Percentiles rank a stretch among this genome's conserved stretches.
Evolutionary conservation across 2,888 invertebrate genomes (phyloP).

Genomic region (Tetragnatha montana): DNA sequence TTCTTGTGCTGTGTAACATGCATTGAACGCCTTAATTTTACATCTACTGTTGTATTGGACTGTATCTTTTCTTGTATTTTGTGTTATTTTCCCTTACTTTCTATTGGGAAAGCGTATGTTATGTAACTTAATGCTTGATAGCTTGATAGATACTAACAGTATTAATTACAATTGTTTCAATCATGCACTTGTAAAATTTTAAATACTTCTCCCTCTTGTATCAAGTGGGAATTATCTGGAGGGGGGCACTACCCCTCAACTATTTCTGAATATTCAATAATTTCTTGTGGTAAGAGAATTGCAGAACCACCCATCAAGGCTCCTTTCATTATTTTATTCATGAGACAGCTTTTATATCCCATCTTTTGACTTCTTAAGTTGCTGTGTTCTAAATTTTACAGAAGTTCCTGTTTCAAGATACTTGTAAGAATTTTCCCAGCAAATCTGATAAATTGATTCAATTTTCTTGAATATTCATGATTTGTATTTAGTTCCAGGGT

Average conservation of each 20-base stretch:
- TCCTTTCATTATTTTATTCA: no score
- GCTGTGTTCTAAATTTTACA: background rate
- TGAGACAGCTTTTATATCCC: no score
- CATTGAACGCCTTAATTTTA: background rate
- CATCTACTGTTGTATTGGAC: background rate
- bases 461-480: background rate
- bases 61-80: background rate
- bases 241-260: no score
- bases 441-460: background rate
- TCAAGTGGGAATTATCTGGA: no score
- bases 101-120: background rate
- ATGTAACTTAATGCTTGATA: background rate
- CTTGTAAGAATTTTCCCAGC: background rate
- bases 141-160: background rate
- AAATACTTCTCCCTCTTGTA: no score
- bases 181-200: no score
- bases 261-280: no score
- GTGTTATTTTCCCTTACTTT: background rate
- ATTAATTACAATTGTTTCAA: no score
- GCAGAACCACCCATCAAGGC: no score
- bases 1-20: background rate
- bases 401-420: background rate
- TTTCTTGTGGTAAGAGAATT: no score
- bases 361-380: no score
- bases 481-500: background rate